Base-by-base conservation (phyloP, 53 echinoderm and acorn worm species). In the Henricia sp. region DNA sequence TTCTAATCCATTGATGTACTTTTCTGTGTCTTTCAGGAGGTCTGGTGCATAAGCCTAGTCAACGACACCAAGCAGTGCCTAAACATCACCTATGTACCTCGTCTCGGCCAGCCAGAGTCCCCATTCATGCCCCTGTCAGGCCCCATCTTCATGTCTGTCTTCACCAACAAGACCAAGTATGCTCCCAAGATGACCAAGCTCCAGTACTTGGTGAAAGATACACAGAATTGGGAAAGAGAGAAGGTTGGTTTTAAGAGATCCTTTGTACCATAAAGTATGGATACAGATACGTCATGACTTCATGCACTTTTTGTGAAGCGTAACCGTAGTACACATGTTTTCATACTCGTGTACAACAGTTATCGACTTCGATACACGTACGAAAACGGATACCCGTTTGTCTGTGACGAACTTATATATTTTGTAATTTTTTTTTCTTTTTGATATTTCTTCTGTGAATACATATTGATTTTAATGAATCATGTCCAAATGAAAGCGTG, bases 51-150 rank as follows among this genome's bases (percentile, higher is more conserved):
- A 44, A 33, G 37, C 5, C 55, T 68, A 38, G 10, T 82, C 56
- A 50, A 88, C 35, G 76, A 80, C 48, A 29, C 57, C 39, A 23
- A 32, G 33, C 1, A 82, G 32, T 88, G 88, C 76, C 33, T 70
- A 17, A 76, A 88, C 26, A 23, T 53, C 25, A 58, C 66, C 39
- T 65, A 48, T 29, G 69, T 80, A 2, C 82, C 82, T 5, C 80
- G 88, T 17, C 67, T 76, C 1, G 76, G 76, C 13, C 80, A 67
- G 10, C 88, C 67, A 4, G 63, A 25, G 3, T 74, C 75, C 30
- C 80, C 88, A 8, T 68, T 70, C 60, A 35, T 36, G 14, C 88
- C 88, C 33, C 56, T 88, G 17, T 55, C 71, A 24, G 88, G 88
- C 33, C 80, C 82, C 68, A 69, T 40, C 24, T 23, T 33, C 13